phyloP scores from a whole-genome alignment of 2,113 vertebrate genomes.

The Vimba vimba region DNA sequence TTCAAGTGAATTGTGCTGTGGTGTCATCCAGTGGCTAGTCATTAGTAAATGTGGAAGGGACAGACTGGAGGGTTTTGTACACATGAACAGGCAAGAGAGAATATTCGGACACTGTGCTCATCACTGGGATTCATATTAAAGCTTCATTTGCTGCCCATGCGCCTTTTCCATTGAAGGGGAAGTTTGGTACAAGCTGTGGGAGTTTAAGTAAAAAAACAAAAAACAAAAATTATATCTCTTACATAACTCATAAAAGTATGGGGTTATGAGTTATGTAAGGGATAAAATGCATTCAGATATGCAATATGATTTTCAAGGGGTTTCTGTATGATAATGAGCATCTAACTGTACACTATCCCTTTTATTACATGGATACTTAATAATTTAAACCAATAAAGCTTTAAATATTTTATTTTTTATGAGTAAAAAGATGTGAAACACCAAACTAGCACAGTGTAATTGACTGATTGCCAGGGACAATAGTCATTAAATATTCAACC shows the following conservation, averaged over 20 bases:
- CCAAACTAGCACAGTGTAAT: too few species aligned
- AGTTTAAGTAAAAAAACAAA: neutral
- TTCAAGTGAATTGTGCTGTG: conserved; percentile 5
- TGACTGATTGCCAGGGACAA: too few species aligned
- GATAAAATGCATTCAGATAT: neutral
- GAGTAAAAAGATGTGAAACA: neutral
- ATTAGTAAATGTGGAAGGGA: conserved; percentile 30
- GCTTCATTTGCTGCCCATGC: conserved; percentile 53
- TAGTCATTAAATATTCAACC: neutral
- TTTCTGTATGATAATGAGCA: neutral
- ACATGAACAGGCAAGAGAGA: conserved; percentile 16
- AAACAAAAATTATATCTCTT: neutral
- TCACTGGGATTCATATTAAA: conserved; percentile 57
- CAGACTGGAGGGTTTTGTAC: conserved; percentile 37
- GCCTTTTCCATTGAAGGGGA: conserved; percentile 55
- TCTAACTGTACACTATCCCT: neutral
- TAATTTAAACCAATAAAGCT: neutral
- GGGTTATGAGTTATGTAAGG: conserved; percentile 12
- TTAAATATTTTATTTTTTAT: neutral
- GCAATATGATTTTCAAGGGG: neutral
- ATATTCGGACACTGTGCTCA: conserved; percentile 34
- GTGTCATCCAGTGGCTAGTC: neutral
- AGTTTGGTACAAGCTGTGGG: conserved; percentile 49
- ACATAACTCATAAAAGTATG: neutral
- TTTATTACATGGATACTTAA: neutral